phyloP scores from a whole-genome alignment of 2,797 vertebrate genomes.

The Myoxocephalus aenaeus region DNA sequence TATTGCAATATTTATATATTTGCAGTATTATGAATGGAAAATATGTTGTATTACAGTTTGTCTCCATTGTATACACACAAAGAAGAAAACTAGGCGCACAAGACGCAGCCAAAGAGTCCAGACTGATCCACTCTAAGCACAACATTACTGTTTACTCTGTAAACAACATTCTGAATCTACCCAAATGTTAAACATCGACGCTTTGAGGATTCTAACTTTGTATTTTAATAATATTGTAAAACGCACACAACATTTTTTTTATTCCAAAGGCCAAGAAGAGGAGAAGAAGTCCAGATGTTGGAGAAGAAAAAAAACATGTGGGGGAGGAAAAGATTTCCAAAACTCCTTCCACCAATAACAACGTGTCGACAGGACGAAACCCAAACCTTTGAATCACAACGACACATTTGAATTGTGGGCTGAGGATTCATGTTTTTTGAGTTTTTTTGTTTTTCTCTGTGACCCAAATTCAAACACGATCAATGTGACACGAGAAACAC shows the following conservation, averaged over 20 bases:
- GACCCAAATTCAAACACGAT: not conserved
- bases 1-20: no score
- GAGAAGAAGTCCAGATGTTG: not conserved
- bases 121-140: no score
- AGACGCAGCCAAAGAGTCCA: no score
- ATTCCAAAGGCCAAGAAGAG: not conserved
- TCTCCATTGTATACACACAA: no score
- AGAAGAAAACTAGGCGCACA: no score
- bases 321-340: not conserved
- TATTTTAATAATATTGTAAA: not conserved
- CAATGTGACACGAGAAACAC: not conserved
- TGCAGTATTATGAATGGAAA: no score
- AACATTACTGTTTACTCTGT: no score
- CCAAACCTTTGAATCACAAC: constrained; percentile 12
- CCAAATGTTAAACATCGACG: no score
- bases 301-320: not conserved
- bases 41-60: no score
- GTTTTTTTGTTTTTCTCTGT: not conserved
- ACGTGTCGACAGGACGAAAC: constrained; percentile 18
- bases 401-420: not conserved
- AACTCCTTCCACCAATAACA: constrained; percentile 4
- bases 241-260: not conserved
- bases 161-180: no score
- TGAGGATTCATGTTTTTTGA: constrained; percentile 12
- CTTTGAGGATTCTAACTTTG: not conserved